phyloP scores from a whole-genome alignment of 2,113 vertebrate genomes.

The Pionites leucogaster region DNA sequence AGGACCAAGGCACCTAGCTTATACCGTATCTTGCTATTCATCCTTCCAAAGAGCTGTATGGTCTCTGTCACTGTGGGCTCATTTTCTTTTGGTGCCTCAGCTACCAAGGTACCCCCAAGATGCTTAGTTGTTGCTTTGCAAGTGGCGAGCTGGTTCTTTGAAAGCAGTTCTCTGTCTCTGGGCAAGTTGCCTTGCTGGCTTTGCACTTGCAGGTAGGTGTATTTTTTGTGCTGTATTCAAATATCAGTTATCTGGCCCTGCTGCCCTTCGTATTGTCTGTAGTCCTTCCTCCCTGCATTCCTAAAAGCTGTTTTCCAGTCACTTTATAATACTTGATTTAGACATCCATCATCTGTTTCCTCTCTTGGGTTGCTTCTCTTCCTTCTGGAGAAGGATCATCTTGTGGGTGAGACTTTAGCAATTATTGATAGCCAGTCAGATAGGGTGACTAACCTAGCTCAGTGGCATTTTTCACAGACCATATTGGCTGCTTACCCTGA shows the following conservation, averaged over 20 bases:
- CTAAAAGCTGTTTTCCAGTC: neutral
- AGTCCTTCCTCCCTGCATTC: neutral
- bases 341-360: neutral
- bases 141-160: neutral
- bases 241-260: neutral
- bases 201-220: neutral
- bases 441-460: neutral
- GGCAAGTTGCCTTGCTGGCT: neutral
- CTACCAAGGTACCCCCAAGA: neutral
- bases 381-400: neutral
- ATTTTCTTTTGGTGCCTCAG: neutral
- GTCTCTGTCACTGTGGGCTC: neutral
- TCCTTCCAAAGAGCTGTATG: neutral
- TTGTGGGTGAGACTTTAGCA: neutral
- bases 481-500: neutral
- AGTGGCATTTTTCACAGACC: neutral
- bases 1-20: neutral
- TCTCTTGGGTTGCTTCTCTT: neutral
- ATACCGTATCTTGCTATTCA: rapidly evolving
- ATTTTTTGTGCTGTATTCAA: neutral
- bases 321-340: neutral
- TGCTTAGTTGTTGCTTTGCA: neutral
- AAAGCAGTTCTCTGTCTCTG: neutral
- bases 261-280: neutral
- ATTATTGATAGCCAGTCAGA: neutral